Base-by-base conservation (phyloP, 2,113 vertebrate genomes). In the Mandrillus leucophaeus region DNA sequence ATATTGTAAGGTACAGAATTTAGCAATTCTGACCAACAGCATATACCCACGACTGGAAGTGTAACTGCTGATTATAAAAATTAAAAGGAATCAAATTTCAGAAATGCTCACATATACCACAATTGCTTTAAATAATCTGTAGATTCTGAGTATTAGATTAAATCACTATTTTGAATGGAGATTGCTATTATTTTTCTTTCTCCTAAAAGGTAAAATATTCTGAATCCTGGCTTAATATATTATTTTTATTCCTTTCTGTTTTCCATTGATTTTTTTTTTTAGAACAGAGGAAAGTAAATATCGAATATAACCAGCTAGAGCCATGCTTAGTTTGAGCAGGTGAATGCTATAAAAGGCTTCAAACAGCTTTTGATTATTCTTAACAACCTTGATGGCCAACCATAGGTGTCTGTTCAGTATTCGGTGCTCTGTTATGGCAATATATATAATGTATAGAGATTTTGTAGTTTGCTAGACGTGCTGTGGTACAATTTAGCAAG, bases 321-420 rank as follows among this genome's bases (percentile, higher is more conserved):
- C 48, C 50, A 2, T 81, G 68, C 82, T 95, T 91, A 92, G 80
- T 92, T 79, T 57, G 95, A 96, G 45, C 84, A 96, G 75, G 52
- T 97, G 38, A 93, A 76, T 93, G 86, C 68, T 95, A 88, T 96
- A 84, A 96, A 98, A 98, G 85, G 18, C 64, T 95, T 97, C 86
- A 45, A 22, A 89, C 38, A 88, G 92, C 52, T 98, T 98, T 97
- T 93, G 91, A 97, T 97, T 97, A 92, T 94, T 96, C 57, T 88
- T 96, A 98, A 97, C 92, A 98, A 87, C 93, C 59, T 70, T 50
- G 38, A 87, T 96, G 85, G 76, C 83, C 92, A 98, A 95, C 90
- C 95, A 90, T 86, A 93, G 92, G 96, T 95, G 76, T 96, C 90
- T 98, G 89, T 92, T 97, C 79, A 94, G 90, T 94, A 93, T 55